Evolutionary conservation across 53 echinoderm and acorn worm species (phyloP), one percentile per base, ranked within the genome.

Genomic region (Astropecten irregularis): DNA sequence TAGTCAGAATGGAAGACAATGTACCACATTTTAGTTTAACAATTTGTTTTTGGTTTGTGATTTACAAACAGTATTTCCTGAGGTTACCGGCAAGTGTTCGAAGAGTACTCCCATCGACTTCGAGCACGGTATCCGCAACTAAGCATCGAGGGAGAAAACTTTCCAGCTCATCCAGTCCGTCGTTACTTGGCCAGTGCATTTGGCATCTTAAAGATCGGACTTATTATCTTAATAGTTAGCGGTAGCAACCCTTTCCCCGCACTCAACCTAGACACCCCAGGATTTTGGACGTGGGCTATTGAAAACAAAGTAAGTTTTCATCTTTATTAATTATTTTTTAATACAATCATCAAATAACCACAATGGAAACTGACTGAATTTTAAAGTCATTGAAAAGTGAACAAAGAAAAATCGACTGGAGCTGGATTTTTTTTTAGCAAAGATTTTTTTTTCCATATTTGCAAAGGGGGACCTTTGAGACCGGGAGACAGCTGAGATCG

Each of bases 41-140:
- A n/a, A n/a, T n/a, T n/a, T n/a, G n/a, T n/a, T n/a, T n/a, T n/a
- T n/a, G n/a, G n/a, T n/a, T n/a, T n/a, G n/a, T n/a, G n/a, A n/a
- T n/a, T n/a, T n/a, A n/a, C n/a, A n/a, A n/a, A 0, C 89, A 96
- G 96, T 69, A 93, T 96, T 83, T 96, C 96, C 89, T 96, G 96
- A 96, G 96, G 96, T 59, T 96, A 96, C 93, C 88, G 96, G 64
- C 86, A 93, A 62, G 88, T 93, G 84, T 96, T 93, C 87, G 93
- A 96, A 90, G 93, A 96, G 51, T 96, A 93, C 84, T 84, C 93
- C 73, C 40, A 66, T 88, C 91, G 89, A 18, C 90, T 96, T 65
- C 86, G 83, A 26, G 87, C 93, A 87, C 91, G 88, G 49, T 96
- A 96, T 77, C 96, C 96, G 35, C 87, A 91, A 68, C 83, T 96